Base-by-base conservation (phyloP, 2,113 vertebrate genomes). In the Dolichallabes microphthalmus region DNA sequence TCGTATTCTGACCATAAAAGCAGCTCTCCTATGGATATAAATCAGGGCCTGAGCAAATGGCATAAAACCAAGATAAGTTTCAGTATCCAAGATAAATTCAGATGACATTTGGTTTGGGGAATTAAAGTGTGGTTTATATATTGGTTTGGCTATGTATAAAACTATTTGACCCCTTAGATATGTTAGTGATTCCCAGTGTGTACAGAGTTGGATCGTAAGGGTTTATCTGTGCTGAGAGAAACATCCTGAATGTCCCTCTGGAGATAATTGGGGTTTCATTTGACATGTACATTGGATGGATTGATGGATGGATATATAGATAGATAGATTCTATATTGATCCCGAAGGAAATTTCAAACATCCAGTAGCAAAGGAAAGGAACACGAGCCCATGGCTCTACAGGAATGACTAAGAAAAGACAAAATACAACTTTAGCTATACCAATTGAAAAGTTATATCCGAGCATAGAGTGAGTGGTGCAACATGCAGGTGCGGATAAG, bases 81-180 rank as follows among this genome's bases (percentile, higher is more conserved):
- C 69, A 25, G 35, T 45, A 73, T 22, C 69, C 69, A 73, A 50
- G 22, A 74, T n/a, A 25, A n/a, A 52, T 13, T 7, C 39, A 15
- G 39, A 74, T 74, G 17, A 55, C 50, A 76, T 53, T 75, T 25
- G 73, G 45, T 75, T 77, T 25, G 55, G 52, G n/a, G 52, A 77
- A 55, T 53, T 53, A 77, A 55, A 77, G 52, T 77, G 27, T 8
- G 27, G 50, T 55, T 53, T 77, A 57, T 30, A 57, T 77, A 30
- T 77, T 9, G 55, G 15, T 45, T 45, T 8, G 19, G 50, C n/a
- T 77, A 30, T 30, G 30, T 57, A 77, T 77, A 57, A 17, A 30
- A 30, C 4, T 25, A 53, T 53, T 17, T 76, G 74, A 53, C 74
- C n/a, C 12, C 3, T 30, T n/a, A 55, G 52, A 77, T 17, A 77